Evolutionary conservation across 37 sponge, comb jelly and placozoan genomes (phyloP), one percentile per base, ranked within the genome.

Genomic region (Bolinopsis microptera): DNA sequence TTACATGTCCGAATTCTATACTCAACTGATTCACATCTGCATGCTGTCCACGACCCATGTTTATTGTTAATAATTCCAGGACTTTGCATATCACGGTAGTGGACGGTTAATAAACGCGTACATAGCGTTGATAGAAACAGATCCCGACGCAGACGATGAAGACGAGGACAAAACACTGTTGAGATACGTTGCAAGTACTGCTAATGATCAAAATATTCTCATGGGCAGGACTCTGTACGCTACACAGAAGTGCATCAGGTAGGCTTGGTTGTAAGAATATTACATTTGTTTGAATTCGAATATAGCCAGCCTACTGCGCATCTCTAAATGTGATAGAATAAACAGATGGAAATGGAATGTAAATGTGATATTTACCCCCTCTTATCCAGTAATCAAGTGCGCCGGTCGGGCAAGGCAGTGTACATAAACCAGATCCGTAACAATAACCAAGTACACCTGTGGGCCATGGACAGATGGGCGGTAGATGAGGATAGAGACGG

Each of bases 391-490:
- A 86, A 86, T 48, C 90, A 86, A 86, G 90, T 86, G 30, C 25
- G 90, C 34, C 24, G 90, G n/a, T 41, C 90, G 8, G 90, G 90
- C 1, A 86, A 86, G 26, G 90, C 90, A 40, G 90, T 86, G 9
- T 86, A 86, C 61, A 86, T 86, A 23, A 86, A 86, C 90, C 90
- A 86, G 90, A 86, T 86, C 90, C 40, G 90, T 1, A 86, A 86
- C 90, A 86, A 86, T 48, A 86, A 86, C 61, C 90, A 86, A 34
- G 90, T 86, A 21, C 90, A 86, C 61, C 61, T 86, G 90, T 86
- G 90, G 90, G 41, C 90, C 26, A 86, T 86, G 90, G 90, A 86
- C 90, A 38, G 90, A 48, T 86, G 90, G 90, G 90, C 90, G 1
- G 90, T 86, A 24, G 90, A 86, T n/a, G 90, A 86, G 90, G 90